Base-by-base conservation (phyloP, 2,113 vertebrate genomes). In the Tetrax tetrax region DNA sequence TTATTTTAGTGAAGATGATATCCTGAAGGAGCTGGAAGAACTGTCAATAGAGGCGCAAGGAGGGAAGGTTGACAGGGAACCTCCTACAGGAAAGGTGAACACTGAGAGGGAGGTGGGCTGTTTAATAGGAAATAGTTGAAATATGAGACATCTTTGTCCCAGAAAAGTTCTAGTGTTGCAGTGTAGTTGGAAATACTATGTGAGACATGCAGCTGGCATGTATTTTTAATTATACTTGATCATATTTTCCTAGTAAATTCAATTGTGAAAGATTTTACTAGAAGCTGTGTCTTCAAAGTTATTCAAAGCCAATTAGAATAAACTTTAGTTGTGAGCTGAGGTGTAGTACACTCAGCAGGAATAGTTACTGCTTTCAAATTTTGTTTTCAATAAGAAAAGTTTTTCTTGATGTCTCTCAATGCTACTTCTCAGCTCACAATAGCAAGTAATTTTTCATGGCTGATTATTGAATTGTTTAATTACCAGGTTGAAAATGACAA, bases 1-100 rank as follows among this genome's bases (percentile, higher is more conserved):
- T 89, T 81, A 63, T 98, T 98, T 75, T 98, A 99, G 99, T 91
- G 99, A 99, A 98, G 99, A 99, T 69, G 99, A 99, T 95, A 99
- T 99, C 97, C 97, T 98, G 96, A 99, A 99, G 97, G 99, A 99
- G 96, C 95, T 99, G 92, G 99, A 99, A 97, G 99, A 99, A 74
- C 96, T 99, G 61, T 98, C 99, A 74, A 68, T 99, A 95, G 99
- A 99, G 96, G 96, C 98, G 2, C 98, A 98, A 80, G 99, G 98
- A 95, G 99, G 98, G 64, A 99, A 98, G 93, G 41, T 82, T 47
- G 98, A 98, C 83, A 98, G 95, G 95, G 98, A 99, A 60, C 81
- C 94, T 88, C 57, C 95, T 95, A 31, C 96, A 95, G 98, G 96
- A 98, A 98, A 98, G 98, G 96, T 98, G 96, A 98, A 94, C 22